A percentile compares a stretch with the other conserved stretches of the same genome.
These are phyloP conservation scores for Hofmannophila pseudospretella DNA, from an alignment of 2,888 invertebrate species.

Conservation along the genomic window DNA sequence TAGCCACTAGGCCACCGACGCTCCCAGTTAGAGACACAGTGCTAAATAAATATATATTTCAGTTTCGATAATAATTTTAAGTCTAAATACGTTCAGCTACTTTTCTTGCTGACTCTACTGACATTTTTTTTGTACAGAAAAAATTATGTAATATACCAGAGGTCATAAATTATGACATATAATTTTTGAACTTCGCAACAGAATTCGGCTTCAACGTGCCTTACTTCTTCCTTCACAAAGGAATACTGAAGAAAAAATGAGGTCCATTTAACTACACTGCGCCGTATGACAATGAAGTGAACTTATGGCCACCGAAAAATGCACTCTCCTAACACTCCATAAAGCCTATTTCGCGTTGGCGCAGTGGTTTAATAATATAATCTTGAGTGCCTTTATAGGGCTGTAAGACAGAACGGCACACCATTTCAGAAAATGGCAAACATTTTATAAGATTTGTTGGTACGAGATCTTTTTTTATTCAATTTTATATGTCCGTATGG, in stretches of 20 bases:
- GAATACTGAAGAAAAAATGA: constrained; percentile 9
- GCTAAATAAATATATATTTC: too few species aligned
- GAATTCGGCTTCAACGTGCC: not conserved
- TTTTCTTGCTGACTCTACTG: too few species aligned
- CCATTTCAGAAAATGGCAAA: constrained; percentile 39
- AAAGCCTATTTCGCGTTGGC: constrained; percentile 17
- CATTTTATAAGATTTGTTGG: constrained; percentile 36
- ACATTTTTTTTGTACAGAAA: too few species aligned
- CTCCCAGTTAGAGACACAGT: too few species aligned
- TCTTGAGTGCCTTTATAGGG: constrained; percentile 42
- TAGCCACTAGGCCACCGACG: too few species aligned
- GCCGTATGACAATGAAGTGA: constrained; percentile 13
- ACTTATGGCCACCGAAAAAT: constrained; percentile 3
- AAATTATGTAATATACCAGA: too few species aligned
- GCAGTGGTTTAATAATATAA: constrained; percentile 34
- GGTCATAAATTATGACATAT: too few species aligned
- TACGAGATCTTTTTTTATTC: constrained; percentile 20
- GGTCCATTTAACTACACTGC: constrained; percentile 8
- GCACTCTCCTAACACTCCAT: constrained; percentile 12
- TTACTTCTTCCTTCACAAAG: constrained; percentile 8
- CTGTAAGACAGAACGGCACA: constrained; percentile 35
- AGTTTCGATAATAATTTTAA: too few species aligned
- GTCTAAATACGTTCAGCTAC: too few species aligned
- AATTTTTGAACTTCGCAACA: too few species aligned
- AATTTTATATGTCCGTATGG: constrained; percentile 20